Evolutionary conservation across 2,888 invertebrate species (phyloP).

Genomic region (Brachyopa scutellaris): DNA sequence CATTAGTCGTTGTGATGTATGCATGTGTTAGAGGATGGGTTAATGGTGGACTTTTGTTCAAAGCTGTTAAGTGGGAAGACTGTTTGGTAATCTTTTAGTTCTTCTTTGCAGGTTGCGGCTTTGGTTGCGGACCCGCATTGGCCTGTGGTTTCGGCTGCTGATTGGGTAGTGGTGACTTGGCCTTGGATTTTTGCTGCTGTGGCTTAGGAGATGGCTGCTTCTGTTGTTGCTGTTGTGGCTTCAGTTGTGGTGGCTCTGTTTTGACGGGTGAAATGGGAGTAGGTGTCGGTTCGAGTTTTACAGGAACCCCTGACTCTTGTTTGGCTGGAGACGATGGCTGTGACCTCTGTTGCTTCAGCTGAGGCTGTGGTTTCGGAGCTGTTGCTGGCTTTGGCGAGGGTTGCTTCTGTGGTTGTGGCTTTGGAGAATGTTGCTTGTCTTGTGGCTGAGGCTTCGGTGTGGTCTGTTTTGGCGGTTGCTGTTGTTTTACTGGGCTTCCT

Average conservation of each 20-base stretch:
- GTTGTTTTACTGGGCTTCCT: slow-evolving; percentile 35
- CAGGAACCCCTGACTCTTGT: slow-evolving; percentile 35
- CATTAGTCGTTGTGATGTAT: slow-evolving; percentile 66
- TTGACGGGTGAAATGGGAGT: slow-evolving; percentile 31
- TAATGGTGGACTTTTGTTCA: slow-evolving; percentile 30
- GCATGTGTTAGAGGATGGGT: slow-evolving; percentile 7
- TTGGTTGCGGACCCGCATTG: slow-evolving; percentile 38
- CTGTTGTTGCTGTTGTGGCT: slow-evolving; percentile 44
- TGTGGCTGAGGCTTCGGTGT: slow-evolving; percentile 43
- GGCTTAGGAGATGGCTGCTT: slow-evolving; percentile 63
- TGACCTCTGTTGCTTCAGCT: slow-evolving; percentile 64
- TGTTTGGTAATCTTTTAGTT: slow-evolving; percentile 21
- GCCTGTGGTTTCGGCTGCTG: slow-evolving; percentile 50
- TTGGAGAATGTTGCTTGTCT: slow-evolving; percentile 37
- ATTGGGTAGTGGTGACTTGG: slow-evolving; percentile 45
- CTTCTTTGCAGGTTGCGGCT: slow-evolving; percentile 53
- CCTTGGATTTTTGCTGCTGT: slow-evolving; percentile 55
- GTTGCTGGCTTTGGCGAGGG: slow-evolving; percentile 56
- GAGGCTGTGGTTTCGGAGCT: slow-evolving; percentile 50
- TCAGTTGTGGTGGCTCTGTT: slow-evolving; percentile 25
- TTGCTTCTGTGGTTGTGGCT: slow-evolving; percentile 63
- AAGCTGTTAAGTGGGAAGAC: slow-evolving; percentile 45
- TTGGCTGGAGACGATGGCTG: slow-evolving; percentile 50
- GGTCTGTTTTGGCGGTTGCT: slow-evolving; percentile 39
- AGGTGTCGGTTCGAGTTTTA: slow-evolving; percentile 13